These are phyloP conservation scores for Gorsachius goisagi DNA, from an alignment of 2,113 vertebrate genomes.

Conservation along the genomic window DNA sequence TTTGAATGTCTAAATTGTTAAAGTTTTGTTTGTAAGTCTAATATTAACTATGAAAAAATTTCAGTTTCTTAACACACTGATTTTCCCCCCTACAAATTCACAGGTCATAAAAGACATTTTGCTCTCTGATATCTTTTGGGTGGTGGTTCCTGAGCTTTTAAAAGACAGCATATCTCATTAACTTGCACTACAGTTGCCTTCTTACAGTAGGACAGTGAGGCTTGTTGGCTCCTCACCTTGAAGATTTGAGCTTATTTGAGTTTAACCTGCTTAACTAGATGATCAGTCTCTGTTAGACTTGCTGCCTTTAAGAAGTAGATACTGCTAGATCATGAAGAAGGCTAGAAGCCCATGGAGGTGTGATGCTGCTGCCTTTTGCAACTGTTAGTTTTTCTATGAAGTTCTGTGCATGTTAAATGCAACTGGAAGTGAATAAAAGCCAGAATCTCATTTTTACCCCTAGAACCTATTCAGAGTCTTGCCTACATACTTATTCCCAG, in stretches of 20 bases:
- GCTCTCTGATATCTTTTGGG: neutral
- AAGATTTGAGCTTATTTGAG: neutral
- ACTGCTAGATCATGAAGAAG: neutral
- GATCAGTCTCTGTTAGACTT: neutral
- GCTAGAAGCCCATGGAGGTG: neutral
- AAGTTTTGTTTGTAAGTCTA: neutral
- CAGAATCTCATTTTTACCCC: neutral
- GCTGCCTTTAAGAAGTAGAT: neutral
- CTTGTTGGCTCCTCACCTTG: neutral
- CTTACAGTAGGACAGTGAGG: neutral
- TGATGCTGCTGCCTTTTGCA: neutral
- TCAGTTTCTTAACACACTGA: neutral
- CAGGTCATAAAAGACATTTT: neutral
- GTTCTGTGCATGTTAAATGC: neutral
- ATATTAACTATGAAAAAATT: neutral
- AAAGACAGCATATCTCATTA: neutral
- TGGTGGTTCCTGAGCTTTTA: neutral
- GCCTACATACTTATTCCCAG: conserved; percentile 84
- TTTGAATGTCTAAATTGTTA: neutral
- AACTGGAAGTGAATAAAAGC: neutral
- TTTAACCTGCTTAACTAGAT: neutral
- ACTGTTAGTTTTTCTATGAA: neutral
- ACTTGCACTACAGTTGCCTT: neutral
- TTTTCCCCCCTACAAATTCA: neutral
- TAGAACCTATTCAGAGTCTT: conserved; percentile 74